Conservation (phyloP, 2,888 invertebrate genomes). For the Elaeidobius kamerunicus region DNA sequence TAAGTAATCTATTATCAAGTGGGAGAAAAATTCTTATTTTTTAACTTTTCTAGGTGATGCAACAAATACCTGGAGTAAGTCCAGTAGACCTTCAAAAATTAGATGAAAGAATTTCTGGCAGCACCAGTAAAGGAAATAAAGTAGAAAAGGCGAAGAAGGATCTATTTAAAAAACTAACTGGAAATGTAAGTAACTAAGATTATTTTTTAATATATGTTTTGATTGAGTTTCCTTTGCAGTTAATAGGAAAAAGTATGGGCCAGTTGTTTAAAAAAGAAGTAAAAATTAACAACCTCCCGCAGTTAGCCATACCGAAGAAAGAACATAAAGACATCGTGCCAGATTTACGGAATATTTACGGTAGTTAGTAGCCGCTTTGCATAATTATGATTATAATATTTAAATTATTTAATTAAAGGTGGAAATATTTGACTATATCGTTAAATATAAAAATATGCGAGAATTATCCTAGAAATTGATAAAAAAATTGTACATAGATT, state of each 20-base stretch:
- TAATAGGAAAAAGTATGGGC: slow-evolving; percentile 81
- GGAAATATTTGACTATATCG: no score
- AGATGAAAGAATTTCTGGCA: slow-evolving; percentile 75
- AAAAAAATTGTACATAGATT: no score
- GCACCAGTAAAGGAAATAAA: slow-evolving; percentile 69
- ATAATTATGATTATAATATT: slow-evolving; percentile 10
- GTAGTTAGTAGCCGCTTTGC: slow-evolving; percentile 27
- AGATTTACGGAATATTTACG: slow-evolving; percentile 46
- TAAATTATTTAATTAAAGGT: slow-evolving; percentile 6
- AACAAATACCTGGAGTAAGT: slow-evolving; percentile 80
- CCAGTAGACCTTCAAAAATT: slow-evolving; percentile 77
- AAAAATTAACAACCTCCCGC: slow-evolving; percentile 80
- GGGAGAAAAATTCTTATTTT: no score
- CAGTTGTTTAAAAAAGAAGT: slow-evolving; percentile 86
- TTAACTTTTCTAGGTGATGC: slow-evolving; percentile 55
- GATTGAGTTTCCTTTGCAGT: slow-evolving; percentile 50
- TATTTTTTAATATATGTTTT: no score
- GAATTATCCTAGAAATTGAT: no score
- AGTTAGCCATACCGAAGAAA: slow-evolving; percentile 55
- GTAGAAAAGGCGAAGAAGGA: slow-evolving; percentile 89
- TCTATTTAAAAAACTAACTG: slow-evolving; percentile 83
- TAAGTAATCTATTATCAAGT: slow-evolving; percentile 8
- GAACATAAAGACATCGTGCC: slow-evolving; percentile 44
- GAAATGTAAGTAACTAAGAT: slow-evolving; percentile 58
- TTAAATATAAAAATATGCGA: no score